phyloP scores from a whole-genome alignment of 2,888 invertebrate genomes.

The Plebejus melissa region DNA sequence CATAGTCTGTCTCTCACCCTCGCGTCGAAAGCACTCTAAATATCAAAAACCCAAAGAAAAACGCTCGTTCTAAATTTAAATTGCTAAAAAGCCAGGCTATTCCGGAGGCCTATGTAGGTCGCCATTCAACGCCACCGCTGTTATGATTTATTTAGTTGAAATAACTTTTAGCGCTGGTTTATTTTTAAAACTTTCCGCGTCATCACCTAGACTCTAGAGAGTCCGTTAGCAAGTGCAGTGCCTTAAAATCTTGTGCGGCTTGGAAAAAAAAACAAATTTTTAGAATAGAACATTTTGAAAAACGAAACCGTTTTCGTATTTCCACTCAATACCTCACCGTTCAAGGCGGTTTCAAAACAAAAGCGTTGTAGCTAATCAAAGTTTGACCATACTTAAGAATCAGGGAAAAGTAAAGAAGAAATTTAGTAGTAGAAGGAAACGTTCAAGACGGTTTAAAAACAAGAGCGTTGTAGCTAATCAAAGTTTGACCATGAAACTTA shows the following conservation, averaged over 20 bases:
- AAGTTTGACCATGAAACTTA: too few relatives aligned
- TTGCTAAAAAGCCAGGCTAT: conserved; percentile 12
- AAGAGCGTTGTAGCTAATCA: too few relatives aligned
- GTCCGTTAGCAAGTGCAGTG: conserved; percentile 2
- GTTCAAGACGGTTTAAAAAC: too few relatives aligned
- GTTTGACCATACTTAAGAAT: too few relatives aligned
- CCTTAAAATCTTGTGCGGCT: not conserved
- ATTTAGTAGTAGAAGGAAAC: too few relatives aligned
- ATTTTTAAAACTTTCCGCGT: conserved; percentile 8
- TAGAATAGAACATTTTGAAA: not conserved
- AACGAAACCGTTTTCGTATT: too few relatives aligned
- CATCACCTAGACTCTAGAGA: conserved; percentile 1
- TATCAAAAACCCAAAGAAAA: conserved; percentile 11
- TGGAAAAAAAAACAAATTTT: not conserved
- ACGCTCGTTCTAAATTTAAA: conserved; percentile 18
- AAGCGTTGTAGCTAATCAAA: too few relatives aligned
- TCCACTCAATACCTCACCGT: too few relatives aligned
- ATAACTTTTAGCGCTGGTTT: conserved; percentile 4
- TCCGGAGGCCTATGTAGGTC: conserved; percentile 24
- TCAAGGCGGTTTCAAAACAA: too few relatives aligned
- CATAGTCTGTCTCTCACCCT: not conserved
- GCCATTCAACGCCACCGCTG: conserved; percentile 14
- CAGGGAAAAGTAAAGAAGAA: too few relatives aligned
- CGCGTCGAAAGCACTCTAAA: not conserved
- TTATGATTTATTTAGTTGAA: conserved; percentile 21